Base-by-base conservation (phyloP, 2,888 invertebrate species). In the Polyommatus iphigenia region DNA sequence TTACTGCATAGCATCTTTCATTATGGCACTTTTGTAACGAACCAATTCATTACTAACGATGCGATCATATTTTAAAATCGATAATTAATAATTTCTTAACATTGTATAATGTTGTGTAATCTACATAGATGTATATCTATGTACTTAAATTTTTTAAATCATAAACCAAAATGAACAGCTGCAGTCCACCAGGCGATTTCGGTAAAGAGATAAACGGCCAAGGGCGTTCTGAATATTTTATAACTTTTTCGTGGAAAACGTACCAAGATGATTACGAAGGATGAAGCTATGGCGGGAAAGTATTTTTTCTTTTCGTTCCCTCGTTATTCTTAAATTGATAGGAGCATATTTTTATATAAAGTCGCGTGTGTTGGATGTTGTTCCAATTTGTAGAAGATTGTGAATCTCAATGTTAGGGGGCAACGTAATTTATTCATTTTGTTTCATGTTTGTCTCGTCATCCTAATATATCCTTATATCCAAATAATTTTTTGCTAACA, bases 261-360 rank as follows among this genome's bases (percentile, higher is more conserved):
- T 77, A 76, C 72, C 73, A 78, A 78, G 80, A 81, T 82, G 80
- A 83, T 81, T 81, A 81, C 81, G 36, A 24, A 78, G 79, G 79
- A 78, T 79, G 81, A 80, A 79, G 80, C 80, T 80, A 80, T 78
- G 79, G 80, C 79, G 79, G 79, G 78, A 78, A 82, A 81, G 76
- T 82, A 82, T 82, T 81, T 78, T 77, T 78, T 79, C 78, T 79
- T 80, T 82, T 80, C 81, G 79, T 80, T 82, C 80, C 81, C 81
- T 80, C 81, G 78, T 79, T 79, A 80, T 82, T 81, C 82, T 80
- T 79, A 81, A 83, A 82, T 83, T 82, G 81, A 82, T 80, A 81
- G 80, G 81, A 80, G 82, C 82, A 83, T 82, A 82, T 83, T 83
- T 82, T 82, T 83, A 83, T 79, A 24, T 41, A 67, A 32, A 67